These are phyloP conservation scores for Clavelina lepadiformis DNA, from an alignment of 23 tunicate species.

Conservation along the genomic window DNA sequence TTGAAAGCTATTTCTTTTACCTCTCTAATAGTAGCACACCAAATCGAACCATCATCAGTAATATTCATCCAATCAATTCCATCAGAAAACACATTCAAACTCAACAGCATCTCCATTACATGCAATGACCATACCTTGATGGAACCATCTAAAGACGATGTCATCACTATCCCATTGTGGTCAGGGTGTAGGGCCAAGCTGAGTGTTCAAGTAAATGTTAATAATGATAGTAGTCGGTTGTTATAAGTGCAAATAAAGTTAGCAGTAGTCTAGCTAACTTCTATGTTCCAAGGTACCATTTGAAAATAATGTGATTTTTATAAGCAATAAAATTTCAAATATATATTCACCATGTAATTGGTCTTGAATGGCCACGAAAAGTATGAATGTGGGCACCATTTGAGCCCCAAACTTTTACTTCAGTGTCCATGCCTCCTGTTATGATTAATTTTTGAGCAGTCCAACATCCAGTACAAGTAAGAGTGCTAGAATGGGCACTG, in stretches of 20 bases:
- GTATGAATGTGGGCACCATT: conserved; percentile 60
- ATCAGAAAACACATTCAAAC: conserved; percentile 35
- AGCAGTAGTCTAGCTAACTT: too few species aligned
- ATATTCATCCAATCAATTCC: conserved; percentile 60
- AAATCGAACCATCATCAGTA: conserved; percentile 37
- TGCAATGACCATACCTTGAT: conserved; percentile 75
- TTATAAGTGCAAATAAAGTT: too few species aligned
- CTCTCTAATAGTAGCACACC: conserved; percentile 66
- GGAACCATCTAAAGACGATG: conserved; percentile 56
- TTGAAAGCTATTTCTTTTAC: conserved; percentile 3
- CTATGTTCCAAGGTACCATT: too few species aligned
- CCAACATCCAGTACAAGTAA: conserved; percentile 52
- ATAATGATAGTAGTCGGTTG: too few species aligned
- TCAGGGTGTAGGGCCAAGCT: conserved; percentile 44
- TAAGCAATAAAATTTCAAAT: background rate
- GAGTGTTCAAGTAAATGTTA: too few species aligned
- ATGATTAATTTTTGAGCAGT: conserved; percentile 10
- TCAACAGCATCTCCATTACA: conserved; percentile 51
- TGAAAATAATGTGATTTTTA: too few species aligned
- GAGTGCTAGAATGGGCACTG: conserved; percentile 61
- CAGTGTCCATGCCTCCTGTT: conserved; percentile 57
- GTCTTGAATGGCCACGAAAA: conserved; percentile 57
- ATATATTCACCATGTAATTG: conserved; percentile 40
- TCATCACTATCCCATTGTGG: conserved; percentile 41
- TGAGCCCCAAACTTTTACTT: conserved; percentile 66